Evolutionary conservation across 2,888 invertebrate genomes (phyloP).

Genomic region (Eulithis testata): DNA sequence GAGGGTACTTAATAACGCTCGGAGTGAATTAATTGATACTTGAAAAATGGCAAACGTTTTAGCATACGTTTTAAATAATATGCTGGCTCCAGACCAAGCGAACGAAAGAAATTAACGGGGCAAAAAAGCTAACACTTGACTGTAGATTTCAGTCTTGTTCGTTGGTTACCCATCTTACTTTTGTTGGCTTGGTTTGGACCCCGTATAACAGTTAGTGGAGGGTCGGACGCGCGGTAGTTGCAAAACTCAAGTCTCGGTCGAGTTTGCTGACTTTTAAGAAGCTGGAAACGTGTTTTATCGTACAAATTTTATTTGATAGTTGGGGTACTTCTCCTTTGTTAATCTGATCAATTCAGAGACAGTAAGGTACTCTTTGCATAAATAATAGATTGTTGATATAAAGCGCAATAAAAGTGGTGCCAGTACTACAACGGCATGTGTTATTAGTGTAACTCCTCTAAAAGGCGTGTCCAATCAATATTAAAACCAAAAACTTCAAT

Average conservation of each 20-base stretch:
- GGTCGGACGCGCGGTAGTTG: neutral
- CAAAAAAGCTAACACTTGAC: neutral
- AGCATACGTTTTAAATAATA: neutral
- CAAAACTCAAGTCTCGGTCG: neutral
- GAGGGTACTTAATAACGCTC: constrained; percentile 3
- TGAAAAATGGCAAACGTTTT: constrained; percentile 3
- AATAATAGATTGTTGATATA: too few relatives aligned
- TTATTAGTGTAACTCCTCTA: too few relatives aligned
- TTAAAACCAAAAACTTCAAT: too few relatives aligned
- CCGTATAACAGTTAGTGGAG: neutral
- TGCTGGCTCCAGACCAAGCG: neutral
- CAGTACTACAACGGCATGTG: too few relatives aligned
- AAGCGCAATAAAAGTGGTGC: too few relatives aligned
- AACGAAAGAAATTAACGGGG: neutral
- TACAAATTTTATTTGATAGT: too few relatives aligned
- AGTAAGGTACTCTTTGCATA: too few relatives aligned
- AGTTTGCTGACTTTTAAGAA: neutral
- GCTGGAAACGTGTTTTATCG: neutral
- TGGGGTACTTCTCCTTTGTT: too few relatives aligned
- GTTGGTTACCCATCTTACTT: neutral
- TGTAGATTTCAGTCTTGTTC: neutral
- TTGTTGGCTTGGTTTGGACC: neutral
- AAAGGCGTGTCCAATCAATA: too few relatives aligned
- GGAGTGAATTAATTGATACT: constrained; percentile 9
- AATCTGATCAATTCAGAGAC: too few relatives aligned